phyloP scores from a whole-genome alignment of 2,113 vertebrate genomes.

The Rhegmatorhina hoffmannsi region DNA sequence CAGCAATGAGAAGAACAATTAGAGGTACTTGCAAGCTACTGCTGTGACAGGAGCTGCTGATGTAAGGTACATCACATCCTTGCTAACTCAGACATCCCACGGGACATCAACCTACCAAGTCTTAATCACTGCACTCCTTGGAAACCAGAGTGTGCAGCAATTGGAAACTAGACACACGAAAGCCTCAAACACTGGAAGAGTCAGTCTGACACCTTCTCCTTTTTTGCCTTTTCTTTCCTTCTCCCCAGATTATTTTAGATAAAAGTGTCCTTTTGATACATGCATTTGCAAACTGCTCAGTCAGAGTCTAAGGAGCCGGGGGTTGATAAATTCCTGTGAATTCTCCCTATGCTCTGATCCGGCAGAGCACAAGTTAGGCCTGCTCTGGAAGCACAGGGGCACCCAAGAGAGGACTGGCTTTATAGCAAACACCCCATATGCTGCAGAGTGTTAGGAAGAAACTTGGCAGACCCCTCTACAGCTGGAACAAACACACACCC shows the following conservation, averaged over 20 bases:
- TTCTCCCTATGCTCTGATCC: accelerated
- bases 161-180: not conserved
- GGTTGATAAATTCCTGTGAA: not conserved
- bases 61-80: not conserved
- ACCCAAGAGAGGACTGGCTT: not conserved
- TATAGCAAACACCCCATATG: not conserved
- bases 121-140: not conserved
- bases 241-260: not conserved
- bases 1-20: not conserved
- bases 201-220: too few species aligned
- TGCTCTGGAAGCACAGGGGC: not conserved
- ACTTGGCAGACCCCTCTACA: not conserved
- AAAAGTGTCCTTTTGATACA: not conserved
- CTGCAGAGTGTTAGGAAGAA: not conserved
- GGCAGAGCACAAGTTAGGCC: not conserved
- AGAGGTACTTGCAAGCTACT: not conserved
- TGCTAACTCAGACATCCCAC: not conserved
- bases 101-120: not conserved
- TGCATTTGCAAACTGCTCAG: not conserved
- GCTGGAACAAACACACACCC: not conserved
- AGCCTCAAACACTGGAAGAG: not conserved
- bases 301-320: not conserved
- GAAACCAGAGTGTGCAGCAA: not conserved
- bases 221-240: not conserved
- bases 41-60: not conserved